These are phyloP conservation scores for Scleropages formosus DNA, from an alignment of 2,797 vertebrate genomes.

Conservation along the genomic window DNA sequence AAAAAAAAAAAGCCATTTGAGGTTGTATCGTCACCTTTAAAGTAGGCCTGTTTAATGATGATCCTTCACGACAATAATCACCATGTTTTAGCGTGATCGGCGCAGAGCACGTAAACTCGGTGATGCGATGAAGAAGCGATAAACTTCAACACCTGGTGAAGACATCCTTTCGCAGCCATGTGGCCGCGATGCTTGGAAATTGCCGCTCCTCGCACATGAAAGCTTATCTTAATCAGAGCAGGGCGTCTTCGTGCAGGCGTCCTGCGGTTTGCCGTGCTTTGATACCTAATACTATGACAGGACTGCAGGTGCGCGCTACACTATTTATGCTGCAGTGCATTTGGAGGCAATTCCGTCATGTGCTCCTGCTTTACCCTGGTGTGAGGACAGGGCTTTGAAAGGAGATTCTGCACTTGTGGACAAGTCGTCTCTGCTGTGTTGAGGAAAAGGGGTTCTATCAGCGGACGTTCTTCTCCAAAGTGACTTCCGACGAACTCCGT, in stretches of 20 bases:
- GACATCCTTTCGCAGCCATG: neutral
- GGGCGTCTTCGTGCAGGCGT: neutral
- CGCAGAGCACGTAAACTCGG: neutral
- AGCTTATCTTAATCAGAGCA: constrained; percentile 1
- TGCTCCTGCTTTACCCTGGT: too few species aligned
- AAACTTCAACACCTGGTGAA: neutral
- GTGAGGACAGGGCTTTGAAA: too few species aligned
- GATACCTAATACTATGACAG: neutral
- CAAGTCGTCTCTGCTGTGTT: too few species aligned
- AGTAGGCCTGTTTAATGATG: constrained; percentile 51
- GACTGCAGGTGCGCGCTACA: neutral
- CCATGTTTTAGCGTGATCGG: neutral
- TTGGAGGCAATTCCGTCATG: neutral
- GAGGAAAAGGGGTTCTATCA: too few species aligned
- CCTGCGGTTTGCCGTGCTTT: neutral
- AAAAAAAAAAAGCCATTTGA: constrained; percentile 58
- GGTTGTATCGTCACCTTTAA: constrained; percentile 60
- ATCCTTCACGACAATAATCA: constrained; percentile 58
- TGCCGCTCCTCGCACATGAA: neutral
- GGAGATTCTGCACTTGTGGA: too few species aligned
- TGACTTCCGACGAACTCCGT: too few species aligned
- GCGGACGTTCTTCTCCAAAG: too few species aligned
- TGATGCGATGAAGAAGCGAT: neutral
- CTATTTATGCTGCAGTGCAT: too few species aligned
- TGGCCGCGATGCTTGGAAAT: neutral